Evolutionary conservation across 2,113 vertebrate genomes (phyloP).

Genomic region (Leptodactylus fuscus): DNA sequence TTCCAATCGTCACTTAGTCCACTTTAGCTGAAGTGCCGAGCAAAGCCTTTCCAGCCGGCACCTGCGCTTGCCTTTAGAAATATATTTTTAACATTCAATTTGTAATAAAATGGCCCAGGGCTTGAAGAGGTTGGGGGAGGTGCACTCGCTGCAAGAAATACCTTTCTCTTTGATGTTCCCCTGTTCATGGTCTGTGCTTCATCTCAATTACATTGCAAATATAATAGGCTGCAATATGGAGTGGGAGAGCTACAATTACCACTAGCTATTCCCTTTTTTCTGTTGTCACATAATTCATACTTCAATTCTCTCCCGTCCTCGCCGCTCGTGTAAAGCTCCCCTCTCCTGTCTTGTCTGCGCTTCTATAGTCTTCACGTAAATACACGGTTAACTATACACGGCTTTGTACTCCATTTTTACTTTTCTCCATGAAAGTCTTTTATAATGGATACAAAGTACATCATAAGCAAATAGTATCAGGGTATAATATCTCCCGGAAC

Average conservation of each 20-base stretch:
- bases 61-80: constrained; percentile 26
- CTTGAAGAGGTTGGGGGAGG: constrained; percentile 33
- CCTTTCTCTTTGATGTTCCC: constrained; percentile 19
- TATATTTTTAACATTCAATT: constrained; percentile 35
- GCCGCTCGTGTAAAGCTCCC: neutral
- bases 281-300: constrained; percentile 39
- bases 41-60: constrained; percentile 5
- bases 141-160: neutral
- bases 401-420: neutral
- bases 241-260: constrained; percentile 32
- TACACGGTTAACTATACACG: neutral
- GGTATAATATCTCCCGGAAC: no score
- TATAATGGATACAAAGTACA: no score
- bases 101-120: neutral
- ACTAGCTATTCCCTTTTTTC: neutral
- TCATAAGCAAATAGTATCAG: no score
- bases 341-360: no score
- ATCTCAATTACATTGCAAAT: constrained; percentile 33
- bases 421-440: no score
- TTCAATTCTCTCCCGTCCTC: neutral
- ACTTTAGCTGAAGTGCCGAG: constrained; percentile 23
- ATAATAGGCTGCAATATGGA: constrained; percentile 32
- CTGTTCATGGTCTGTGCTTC: constrained; percentile 26
- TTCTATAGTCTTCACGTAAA: neutral
- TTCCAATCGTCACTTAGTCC: constrained; percentile 11